Percentiles rank a stretch among this genome's conserved stretches.
These are phyloP conservation scores for Zosterops pallidus DNA, from an alignment of 2,113 vertebrate genomes.

Conservation along the genomic window DNA sequence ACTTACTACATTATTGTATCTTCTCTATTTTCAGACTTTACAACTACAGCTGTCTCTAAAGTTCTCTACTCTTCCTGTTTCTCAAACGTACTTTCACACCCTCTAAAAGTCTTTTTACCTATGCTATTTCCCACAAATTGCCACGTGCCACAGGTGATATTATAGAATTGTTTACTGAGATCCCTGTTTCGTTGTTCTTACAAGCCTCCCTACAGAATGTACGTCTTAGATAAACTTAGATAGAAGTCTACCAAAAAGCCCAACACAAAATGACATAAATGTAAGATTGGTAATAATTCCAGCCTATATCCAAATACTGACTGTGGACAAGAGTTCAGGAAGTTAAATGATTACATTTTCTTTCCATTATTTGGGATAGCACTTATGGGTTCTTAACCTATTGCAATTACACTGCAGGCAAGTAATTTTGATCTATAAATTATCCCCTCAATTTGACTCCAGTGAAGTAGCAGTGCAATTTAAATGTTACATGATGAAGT, in stretches of 20 bases:
- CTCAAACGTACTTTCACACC: not conserved
- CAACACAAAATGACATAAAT: not conserved
- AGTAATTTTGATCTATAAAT: constrained; percentile 13
- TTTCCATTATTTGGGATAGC: not conserved
- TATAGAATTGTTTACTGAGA: not conserved
- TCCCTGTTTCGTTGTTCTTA: not conserved
- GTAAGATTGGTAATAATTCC: not conserved
- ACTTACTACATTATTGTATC: not conserved
- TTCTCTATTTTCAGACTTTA: not conserved
- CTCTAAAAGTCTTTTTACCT: not conserved
- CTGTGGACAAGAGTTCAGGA: not conserved
- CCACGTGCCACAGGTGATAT: not conserved
- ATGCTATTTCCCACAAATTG: not conserved
- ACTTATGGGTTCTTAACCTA: not conserved
- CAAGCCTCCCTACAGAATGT: not conserved
- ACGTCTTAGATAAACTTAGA: not conserved
- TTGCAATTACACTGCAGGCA: not conserved
- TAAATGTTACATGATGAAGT: not conserved
- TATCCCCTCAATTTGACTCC: not conserved
- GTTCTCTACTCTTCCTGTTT: not conserved
- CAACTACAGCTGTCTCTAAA: not conserved
- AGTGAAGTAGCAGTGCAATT: not conserved
- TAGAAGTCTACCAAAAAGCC: not conserved
- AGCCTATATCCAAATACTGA: not conserved
- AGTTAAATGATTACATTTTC: not conserved